These are phyloP conservation scores for Ptilonorhynchus violaceus DNA, from an alignment of 2,113 vertebrate genomes.

Conservation along the genomic window DNA sequence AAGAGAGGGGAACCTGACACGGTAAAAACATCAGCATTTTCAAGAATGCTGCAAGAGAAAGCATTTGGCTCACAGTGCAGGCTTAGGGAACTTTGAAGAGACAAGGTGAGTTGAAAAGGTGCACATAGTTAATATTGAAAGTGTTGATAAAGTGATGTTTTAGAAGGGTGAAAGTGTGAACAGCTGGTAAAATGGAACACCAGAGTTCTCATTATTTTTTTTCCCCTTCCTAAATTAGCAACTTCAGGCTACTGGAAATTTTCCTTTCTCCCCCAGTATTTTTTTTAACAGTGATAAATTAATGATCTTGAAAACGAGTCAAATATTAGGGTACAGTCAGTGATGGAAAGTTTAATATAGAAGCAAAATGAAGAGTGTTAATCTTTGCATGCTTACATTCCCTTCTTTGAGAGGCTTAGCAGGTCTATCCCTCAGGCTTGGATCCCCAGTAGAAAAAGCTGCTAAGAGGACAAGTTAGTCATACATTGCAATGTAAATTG, in stretches of 20 bases:
- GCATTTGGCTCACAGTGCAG: neutral
- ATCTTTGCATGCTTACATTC: neutral
- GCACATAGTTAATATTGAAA: neutral
- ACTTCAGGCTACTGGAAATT: neutral
- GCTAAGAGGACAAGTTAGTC: neutral
- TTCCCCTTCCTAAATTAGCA: neutral
- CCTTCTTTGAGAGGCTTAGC: neutral
- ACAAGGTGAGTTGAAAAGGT: neutral
- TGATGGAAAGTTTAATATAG: neutral
- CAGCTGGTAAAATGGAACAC: neutral
- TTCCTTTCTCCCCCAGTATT: neutral
- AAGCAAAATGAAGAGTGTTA: neutral
- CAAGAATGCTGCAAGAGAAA: neutral
- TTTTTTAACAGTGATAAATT: neutral
- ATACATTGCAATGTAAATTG: neutral
- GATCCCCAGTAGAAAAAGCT: neutral
- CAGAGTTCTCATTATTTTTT: accelerated
- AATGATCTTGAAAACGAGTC: neutral
- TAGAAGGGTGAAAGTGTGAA: neutral
- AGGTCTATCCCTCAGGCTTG: neutral
- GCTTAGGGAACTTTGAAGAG: neutral
- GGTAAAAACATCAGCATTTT: neutral
- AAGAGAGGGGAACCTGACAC: neutral
- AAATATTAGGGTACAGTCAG: neutral
- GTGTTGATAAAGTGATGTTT: neutral